These are phyloP conservation scores for Papilio aristodemus DNA, from an alignment of 1,140 invertebrate genomes.

Conservation along the genomic window DNA sequence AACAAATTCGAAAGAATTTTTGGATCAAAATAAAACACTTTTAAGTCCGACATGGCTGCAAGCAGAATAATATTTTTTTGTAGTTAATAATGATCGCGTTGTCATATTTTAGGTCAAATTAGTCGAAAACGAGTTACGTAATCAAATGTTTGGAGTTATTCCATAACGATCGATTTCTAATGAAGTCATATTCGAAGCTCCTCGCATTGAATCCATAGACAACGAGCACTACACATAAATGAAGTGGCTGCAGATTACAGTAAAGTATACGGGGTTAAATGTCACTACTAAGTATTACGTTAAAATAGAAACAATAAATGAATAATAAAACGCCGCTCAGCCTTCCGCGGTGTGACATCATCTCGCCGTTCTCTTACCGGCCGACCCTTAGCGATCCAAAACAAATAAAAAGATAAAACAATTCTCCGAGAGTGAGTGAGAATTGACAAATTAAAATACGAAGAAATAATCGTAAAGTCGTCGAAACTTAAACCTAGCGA, in stretches of 20 bases:
- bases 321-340: constrained; percentile 74
- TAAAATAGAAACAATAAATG: constrained; percentile 77
- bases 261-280: constrained; percentile 67
- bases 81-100: too few species aligned
- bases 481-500: constrained; percentile 57
- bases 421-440: constrained; percentile 43
- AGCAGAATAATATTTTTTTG: too few species aligned
- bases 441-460: constrained; percentile 37
- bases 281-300: constrained; percentile 60
- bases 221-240: constrained; percentile 57
- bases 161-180: constrained; percentile 35
- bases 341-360: constrained; percentile 56
- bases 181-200: constrained; percentile 48
- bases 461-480: constrained; percentile 49
- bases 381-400: constrained; percentile 40
- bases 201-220: constrained; percentile 63
- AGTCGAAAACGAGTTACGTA: not conserved
- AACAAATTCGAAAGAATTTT: not conserved
- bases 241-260: constrained; percentile 64
- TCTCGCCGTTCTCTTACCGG: constrained; percentile 47
- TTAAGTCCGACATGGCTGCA: not conserved
- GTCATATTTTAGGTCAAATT: not conserved
- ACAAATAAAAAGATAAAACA: constrained; percentile 42
- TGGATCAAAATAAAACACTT: not conserved
- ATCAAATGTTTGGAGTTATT: not conserved